A percentile compares a stretch with the other conserved stretches of the same genome.
Evolutionary conservation across 2,888 invertebrate species (phyloP).

Genomic region (Cerceris rybyensis): DNA sequence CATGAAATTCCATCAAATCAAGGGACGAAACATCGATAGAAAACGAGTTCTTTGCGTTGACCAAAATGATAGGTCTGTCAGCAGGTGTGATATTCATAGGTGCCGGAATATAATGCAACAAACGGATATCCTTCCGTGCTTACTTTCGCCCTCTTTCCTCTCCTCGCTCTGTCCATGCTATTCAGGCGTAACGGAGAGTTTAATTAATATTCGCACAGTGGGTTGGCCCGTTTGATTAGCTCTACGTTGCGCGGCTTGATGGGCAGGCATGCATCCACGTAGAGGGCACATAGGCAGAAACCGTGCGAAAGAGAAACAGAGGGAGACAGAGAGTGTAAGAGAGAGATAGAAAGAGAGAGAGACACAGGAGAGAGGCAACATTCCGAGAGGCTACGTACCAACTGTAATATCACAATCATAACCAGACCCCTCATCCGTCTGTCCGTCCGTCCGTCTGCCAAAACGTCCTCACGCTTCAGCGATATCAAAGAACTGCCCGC

Average conservation of each 20-base stretch:
- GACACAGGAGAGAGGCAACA: slow-evolving; percentile 61
- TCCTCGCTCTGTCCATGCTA: slow-evolving; percentile 57
- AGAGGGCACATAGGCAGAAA: slow-evolving; percentile 60
- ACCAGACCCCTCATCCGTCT: slow-evolving; percentile 73
- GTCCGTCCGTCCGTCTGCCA: slow-evolving; percentile 69
- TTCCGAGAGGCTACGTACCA: slow-evolving; percentile 77
- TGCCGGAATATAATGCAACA: slow-evolving; percentile 50
- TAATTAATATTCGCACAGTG: slow-evolving; percentile 80
- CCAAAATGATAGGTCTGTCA: slow-evolving; percentile 17
- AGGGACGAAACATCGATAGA: background rate
- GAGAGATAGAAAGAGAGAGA: slow-evolving; percentile 36
- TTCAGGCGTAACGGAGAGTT: slow-evolving; percentile 76
- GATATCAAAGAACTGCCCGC: slow-evolving; percentile 80
- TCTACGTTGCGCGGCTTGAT: slow-evolving; percentile 75
- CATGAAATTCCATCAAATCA: too few species aligned
- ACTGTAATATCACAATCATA: slow-evolving; percentile 81
- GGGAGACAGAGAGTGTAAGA: slow-evolving; percentile 27
- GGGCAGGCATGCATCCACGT: slow-evolving; percentile 74
- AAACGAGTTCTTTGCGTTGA: background rate
- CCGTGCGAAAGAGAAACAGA: slow-evolving; percentile 44
- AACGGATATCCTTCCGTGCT: slow-evolving; percentile 43
- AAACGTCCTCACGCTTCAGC: slow-evolving; percentile 81
- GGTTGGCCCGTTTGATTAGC: slow-evolving; percentile 80
- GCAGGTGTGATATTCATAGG: slow-evolving; percentile 45
- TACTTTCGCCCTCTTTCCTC: slow-evolving; percentile 47